Conservation (phyloP, 2,113 vertebrate genomes). For the Burhinus bistriatus region DNA sequence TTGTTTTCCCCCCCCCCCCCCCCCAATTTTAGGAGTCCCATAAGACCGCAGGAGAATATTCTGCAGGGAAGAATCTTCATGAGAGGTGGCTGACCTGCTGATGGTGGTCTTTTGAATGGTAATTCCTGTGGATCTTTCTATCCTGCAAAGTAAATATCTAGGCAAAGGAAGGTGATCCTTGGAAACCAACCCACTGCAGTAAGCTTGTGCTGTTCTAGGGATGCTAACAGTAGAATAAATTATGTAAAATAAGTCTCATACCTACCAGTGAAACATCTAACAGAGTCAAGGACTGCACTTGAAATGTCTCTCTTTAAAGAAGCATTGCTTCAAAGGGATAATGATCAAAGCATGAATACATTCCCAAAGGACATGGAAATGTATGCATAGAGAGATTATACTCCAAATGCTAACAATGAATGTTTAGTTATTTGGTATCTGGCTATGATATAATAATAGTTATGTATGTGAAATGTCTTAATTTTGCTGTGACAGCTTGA, state of each 20-base stretch:
- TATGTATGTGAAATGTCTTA: constrained; percentile 63
- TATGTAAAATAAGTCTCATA: constrained; percentile 74
- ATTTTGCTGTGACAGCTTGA: constrained; percentile 68
- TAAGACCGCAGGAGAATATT: neutral
- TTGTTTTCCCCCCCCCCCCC: accelerated
- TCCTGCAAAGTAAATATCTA: constrained; percentile 6
- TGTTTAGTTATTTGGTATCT: constrained; percentile 76
- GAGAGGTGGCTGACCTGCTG: neutral
- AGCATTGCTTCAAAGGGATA: constrained; percentile 84
- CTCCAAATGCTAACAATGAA: constrained; percentile 76
- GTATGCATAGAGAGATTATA: constrained; percentile 70
- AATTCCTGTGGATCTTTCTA: neutral
- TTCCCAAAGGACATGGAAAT: constrained; percentile 75
- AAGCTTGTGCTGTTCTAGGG: constrained; percentile 40
- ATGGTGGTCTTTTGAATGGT: neutral
- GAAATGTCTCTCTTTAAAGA: constrained; percentile 79
- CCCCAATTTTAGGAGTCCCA: neutral
- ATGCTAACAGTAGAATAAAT: constrained; percentile 71
- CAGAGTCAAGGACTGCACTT: constrained; percentile 77
- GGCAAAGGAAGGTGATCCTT: neutral
- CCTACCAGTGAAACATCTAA: constrained; percentile 75
- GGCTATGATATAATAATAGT: constrained; percentile 57
- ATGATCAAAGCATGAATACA: constrained; percentile 86
- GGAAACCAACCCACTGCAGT: constrained; percentile 3
- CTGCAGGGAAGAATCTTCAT: neutral